These are phyloP conservation scores for Panthera leo DNA, from an alignment of 2,113 vertebrate genomes.

Conservation along the genomic window DNA sequence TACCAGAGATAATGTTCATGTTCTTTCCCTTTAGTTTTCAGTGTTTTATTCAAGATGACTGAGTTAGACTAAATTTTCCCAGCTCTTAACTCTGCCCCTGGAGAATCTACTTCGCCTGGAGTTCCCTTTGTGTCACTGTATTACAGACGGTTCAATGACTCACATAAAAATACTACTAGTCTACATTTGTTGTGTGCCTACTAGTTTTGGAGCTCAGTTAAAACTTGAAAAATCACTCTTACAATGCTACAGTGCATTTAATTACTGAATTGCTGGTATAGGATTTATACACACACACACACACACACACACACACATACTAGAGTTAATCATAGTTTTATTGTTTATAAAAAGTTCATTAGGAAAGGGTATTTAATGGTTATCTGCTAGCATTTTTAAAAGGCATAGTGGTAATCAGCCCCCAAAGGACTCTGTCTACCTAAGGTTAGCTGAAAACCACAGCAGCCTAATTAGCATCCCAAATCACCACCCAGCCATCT, in stretches of 20 bases:
- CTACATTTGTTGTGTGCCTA: not conserved
- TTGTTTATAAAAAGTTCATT: slow-evolving; percentile 71
- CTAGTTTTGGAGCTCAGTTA: not conserved
- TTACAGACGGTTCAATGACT: slow-evolving; percentile 37
- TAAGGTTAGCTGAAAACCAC: slow-evolving; percentile 77
- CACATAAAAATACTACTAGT: slow-evolving; percentile 15
- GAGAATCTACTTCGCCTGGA: not conserved
- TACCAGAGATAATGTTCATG: slow-evolving; percentile 29
- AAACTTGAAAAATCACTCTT: slow-evolving; percentile 61
- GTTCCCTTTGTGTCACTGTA: not conserved
- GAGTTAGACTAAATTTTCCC: slow-evolving; percentile 44
- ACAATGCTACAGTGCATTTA: slow-evolving; percentile 56
- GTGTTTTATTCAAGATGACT: slow-evolving; percentile 59
- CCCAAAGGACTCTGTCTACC: slow-evolving; percentile 70
- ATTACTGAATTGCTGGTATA: slow-evolving; percentile 53
- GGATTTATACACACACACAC: no score
- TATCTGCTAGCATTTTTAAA: slow-evolving; percentile 77
- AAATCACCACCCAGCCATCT: slow-evolving; percentile 71
- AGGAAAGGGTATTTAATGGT: slow-evolving; percentile 61
- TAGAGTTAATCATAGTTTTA: slow-evolving; percentile 66
- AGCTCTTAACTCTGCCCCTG: not conserved
- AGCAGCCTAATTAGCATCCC: slow-evolving; percentile 74
- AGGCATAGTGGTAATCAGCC: slow-evolving; percentile 52
- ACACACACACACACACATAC: no score
- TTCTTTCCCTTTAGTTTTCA: slow-evolving; percentile 17